Percentiles rank a stretch among this genome's conserved stretches.
phyloP scores from a whole-genome alignment of 92 coral and sea anemone genomes.

The Diadumene lineata region DNA sequence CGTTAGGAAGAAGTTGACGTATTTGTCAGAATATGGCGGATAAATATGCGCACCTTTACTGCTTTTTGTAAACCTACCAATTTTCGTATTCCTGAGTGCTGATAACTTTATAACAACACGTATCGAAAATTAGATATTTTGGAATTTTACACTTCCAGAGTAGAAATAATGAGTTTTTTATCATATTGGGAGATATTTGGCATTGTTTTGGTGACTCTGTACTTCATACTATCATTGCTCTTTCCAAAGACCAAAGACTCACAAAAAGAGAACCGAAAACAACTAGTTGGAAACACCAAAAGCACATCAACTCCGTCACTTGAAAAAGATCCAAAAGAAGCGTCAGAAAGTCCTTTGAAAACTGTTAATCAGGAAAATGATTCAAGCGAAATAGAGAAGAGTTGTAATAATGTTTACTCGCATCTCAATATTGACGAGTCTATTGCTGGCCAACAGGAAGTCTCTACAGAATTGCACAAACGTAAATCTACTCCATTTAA shows the following conservation, averaged over 20 bases:
- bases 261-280: neutral
- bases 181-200: slow-evolving; percentile 56
- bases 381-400: neutral
- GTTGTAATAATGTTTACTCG: neutral
- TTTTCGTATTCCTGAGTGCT: no score
- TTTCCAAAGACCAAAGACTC: slow-evolving; percentile 25
- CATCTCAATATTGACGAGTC: slow-evolving; percentile 6
- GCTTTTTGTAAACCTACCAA: slow-evolving; percentile 13
- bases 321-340: neutral
- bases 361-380: neutral
- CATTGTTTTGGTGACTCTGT: slow-evolving; percentile 40
- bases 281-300: neutral
- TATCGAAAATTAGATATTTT: no score
- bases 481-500: neutral
- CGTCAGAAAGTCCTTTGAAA: neutral
- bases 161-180: slow-evolving; percentile 34
- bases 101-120: no score
- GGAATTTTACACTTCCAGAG: slow-evolving; percentile 23
- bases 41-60: neutral
- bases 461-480: neutral
- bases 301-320: neutral
- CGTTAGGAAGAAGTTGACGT: neutral
- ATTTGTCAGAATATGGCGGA: slow-evolving; percentile 32
- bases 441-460: slow-evolving; percentile 13
- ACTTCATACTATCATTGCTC: slow-evolving; percentile 42